These are phyloP conservation scores for Mirounga angustirostris DNA, from an alignment of 2,113 vertebrate species.

Conservation along the genomic window DNA sequence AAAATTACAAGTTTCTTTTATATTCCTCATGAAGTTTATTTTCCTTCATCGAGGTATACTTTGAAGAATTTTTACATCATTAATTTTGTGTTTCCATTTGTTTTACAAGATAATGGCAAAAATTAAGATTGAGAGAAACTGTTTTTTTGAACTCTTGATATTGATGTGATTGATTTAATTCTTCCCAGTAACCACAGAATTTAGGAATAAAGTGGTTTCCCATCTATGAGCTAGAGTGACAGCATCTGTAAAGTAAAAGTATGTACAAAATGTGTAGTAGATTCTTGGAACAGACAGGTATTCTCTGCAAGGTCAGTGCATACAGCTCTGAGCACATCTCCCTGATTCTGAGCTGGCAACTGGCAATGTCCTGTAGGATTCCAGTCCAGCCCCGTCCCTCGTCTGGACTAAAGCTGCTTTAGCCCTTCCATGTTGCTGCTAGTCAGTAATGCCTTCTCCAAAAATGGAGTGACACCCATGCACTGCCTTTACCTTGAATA, in stretches of 20 bases:
- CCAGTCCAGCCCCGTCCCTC: not conserved
- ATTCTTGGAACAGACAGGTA: not conserved
- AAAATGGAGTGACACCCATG: not conserved
- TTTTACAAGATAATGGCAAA: not conserved
- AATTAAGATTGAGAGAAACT: not conserved
- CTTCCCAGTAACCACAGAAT: not conserved
- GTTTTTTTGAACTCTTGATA: not conserved
- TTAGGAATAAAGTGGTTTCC: not conserved
- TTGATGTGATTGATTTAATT: conserved; percentile 41
- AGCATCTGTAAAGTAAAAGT: not conserved
- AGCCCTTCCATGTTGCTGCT: not conserved
- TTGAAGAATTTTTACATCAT: conserved; percentile 10
- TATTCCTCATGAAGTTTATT: conserved; percentile 28
- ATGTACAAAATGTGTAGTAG: not conserved
- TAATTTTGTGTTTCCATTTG: conserved; percentile 52
- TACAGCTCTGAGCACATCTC: not conserved
- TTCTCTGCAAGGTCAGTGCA: not conserved
- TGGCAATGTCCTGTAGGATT: not conserved
- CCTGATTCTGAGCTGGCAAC: not conserved
- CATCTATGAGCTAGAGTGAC: not conserved
- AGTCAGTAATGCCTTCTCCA: not conserved
- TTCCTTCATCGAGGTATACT: not conserved
- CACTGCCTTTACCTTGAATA: not conserved
- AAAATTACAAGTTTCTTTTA: not conserved
- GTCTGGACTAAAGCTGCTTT: not conserved